A percentile compares a stretch with the other conserved stretches of the same genome.
These are phyloP conservation scores for Coturnix japonica DNA, from an alignment of 2,113 vertebrate species.

Conservation along the genomic window DNA sequence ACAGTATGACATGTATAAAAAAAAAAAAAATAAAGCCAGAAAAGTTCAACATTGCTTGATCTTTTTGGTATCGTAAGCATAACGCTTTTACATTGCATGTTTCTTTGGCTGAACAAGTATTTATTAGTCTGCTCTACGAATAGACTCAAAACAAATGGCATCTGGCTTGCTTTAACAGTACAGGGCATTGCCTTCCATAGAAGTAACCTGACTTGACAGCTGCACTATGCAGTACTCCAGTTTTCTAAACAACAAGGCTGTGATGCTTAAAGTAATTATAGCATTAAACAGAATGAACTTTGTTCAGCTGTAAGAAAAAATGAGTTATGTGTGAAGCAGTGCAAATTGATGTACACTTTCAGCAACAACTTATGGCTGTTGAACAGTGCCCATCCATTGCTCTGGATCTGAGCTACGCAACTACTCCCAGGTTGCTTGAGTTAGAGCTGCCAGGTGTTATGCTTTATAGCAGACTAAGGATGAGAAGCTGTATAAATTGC, in stretches of 20 bases:
- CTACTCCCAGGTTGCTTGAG: background rate
- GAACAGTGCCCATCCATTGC: background rate
- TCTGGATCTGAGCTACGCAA: background rate
- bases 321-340: accelerated
- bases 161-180: background rate
- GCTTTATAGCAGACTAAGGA: background rate
- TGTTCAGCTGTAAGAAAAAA: background rate
- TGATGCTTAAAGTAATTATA: background rate
- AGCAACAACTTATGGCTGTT: background rate
- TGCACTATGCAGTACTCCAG: background rate
- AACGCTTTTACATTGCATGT: accelerated
- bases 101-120: background rate
- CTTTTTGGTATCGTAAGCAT: background rate
- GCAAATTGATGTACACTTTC: background rate
- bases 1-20: background rate
- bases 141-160: background rate
- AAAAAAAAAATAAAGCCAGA: background rate
- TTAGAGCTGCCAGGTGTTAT: background rate
- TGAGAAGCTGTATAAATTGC: background rate
- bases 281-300: background rate
- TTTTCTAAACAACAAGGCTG: background rate
- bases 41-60: background rate
- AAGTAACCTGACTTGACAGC: background rate
- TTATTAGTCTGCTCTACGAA: background rate
- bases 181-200: background rate